Conservation (phyloP, 2,797 vertebrate genomes). For the Anas flavirostris region DNA sequence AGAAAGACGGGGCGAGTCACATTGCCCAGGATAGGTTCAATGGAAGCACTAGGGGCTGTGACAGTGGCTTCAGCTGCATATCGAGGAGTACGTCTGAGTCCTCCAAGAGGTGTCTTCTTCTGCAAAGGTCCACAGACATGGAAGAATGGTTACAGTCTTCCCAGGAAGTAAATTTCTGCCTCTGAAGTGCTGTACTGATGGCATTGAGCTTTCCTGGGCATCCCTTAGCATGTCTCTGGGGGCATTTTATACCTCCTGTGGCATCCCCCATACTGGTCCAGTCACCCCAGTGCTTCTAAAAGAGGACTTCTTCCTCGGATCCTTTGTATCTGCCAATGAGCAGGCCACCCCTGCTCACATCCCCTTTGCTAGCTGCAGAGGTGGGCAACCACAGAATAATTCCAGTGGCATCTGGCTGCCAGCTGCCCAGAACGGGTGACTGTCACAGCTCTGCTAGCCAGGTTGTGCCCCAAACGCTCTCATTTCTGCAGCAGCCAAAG, state of each 20-base stretch:
- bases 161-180: background rate
- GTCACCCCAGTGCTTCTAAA: background rate
- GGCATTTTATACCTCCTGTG: background rate
- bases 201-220: background rate
- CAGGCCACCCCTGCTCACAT: background rate
- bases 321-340: background rate
- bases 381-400: background rate
- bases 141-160: background rate
- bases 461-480: background rate
- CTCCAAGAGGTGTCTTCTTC: background rate
- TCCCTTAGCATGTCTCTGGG: background rate
- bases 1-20: background rate
- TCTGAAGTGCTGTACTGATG: background rate
- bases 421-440: background rate
- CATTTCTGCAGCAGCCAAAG: accelerated
- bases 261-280: background rate
- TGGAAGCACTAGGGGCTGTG: accelerated
- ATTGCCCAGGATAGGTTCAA: accelerated
- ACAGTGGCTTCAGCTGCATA: background rate
- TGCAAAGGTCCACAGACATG: too few species aligned
- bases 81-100: background rate
- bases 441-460: background rate
- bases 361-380: background rate
- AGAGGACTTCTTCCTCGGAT: background rate
- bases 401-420: background rate